Base-by-base conservation (phyloP, 2,113 vertebrate species). In the Octodon degus region DNA sequence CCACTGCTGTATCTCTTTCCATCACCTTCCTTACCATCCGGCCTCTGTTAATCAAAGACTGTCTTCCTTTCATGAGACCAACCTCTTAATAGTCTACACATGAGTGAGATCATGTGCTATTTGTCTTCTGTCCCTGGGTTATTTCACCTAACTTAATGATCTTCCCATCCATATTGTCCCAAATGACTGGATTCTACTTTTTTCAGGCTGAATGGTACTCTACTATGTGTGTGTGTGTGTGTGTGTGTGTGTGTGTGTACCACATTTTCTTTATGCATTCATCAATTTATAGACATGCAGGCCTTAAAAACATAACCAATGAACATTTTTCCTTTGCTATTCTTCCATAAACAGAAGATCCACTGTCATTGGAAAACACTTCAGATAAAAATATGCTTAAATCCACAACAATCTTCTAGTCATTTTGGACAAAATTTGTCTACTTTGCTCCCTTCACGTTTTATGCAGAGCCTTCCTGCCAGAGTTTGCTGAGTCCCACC, bases 341-440 rank as follows among this genome's bases (percentile, higher is more conserved):
- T 65, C 87, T 85, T 88, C 74, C n/a, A n/a, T 43, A 63, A 79
- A n/a, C 37, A 67, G 43, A 92, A 95, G 94, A 91, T 37, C 3
- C 22, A 40, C 86, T 65, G 2, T 84, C 47, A 27, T 13, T 8
- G 14, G 76, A n/a, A 91, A 76, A 27, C 47, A 25, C 79, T 93
- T 70, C 43, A 65, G 34, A 43, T 43, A 77, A 89, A 94, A 88
- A 32, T 8, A 25, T 13, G 7, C 67, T 79, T 89, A 24, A 19
- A 11, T 12, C 60, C 77, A 63, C 1, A 55, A 6, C 27, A 79
- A 70, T 70, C 37, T 27, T 80, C 11, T 25, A 14, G 5, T 62
- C 60, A 62, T 96, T n/a, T 90, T 67, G 40, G 84, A 83, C 65
- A 84, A 47, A 90, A 88, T 82, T 68, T 7, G 50, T 79, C 67